phyloP scores from a whole-genome alignment of 1,140 invertebrate genomes.

The Aradophagus sp. region DNA sequence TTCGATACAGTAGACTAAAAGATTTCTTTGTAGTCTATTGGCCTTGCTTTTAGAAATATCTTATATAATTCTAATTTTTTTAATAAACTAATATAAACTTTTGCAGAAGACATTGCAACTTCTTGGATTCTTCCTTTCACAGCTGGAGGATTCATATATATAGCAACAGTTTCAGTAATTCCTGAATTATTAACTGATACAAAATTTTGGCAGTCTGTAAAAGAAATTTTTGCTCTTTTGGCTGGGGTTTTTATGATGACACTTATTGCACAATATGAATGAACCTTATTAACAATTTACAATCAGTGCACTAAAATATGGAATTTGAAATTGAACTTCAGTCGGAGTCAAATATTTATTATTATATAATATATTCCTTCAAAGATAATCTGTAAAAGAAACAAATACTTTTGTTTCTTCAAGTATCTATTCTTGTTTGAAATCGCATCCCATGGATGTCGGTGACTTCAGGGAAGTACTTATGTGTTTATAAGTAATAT shows the following conservation, averaged over 20 bases:
- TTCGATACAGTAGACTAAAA: neutral
- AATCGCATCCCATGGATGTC: too few species aligned
- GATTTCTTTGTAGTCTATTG: too few species aligned
- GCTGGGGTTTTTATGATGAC: conserved; percentile 95
- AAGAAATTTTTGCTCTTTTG: conserved; percentile 89
- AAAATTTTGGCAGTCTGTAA: conserved; percentile 88
- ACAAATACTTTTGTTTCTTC: too few species aligned
- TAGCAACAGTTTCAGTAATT: conserved; percentile 97
- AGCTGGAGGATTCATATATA: conserved; percentile 98
- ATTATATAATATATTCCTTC: too few species aligned
- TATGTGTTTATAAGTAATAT: too few species aligned
- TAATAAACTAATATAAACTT: too few species aligned
- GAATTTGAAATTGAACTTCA: conserved; percentile 21
- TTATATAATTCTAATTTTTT: too few species aligned
- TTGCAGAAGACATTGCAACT: conserved; percentile 83
- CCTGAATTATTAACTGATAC: conserved; percentile 92
- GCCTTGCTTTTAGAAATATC: too few species aligned
- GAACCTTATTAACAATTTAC: conserved; percentile 54
- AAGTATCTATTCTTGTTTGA: too few species aligned
- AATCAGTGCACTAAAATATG: conserved; percentile 3
- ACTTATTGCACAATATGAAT: conserved; percentile 90
- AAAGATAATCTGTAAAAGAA: too few species aligned
- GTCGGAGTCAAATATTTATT: too few species aligned
- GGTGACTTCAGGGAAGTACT: too few species aligned
- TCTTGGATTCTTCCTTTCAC: conserved; percentile 95